Evolutionary conservation across 2,113 vertebrate genomes (phyloP).

Genomic region (Actenoides lindsayi): DNA sequence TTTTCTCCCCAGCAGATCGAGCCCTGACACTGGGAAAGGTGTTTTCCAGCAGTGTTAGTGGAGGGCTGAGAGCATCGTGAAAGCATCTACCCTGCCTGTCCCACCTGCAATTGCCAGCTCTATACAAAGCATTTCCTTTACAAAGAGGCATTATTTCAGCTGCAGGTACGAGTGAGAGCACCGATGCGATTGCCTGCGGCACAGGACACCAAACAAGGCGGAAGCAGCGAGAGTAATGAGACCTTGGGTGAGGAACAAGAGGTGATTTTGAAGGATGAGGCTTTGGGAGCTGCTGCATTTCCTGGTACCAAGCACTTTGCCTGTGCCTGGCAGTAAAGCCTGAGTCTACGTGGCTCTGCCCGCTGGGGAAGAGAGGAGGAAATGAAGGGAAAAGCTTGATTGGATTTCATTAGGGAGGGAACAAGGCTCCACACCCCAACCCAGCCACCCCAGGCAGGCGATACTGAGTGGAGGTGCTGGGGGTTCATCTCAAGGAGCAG

Average conservation of each 20-base stretch:
- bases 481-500: background rate
- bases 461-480: background rate
- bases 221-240: background rate
- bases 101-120: background rate
- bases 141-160: background rate
- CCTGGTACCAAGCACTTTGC: background rate
- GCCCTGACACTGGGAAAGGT: background rate
- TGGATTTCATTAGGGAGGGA: background rate
- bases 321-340: background rate
- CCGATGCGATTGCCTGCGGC: background rate
- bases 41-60: background rate
- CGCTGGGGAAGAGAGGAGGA: background rate
- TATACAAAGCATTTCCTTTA: background rate
- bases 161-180: background rate
- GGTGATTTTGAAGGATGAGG: background rate
- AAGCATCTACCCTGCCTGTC: rapidly evolving
- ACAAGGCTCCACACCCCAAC: background rate
- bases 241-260: background rate
- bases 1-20: background rate
- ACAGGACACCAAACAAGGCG: background rate
- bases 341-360: background rate
- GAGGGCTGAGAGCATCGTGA: rapidly evolving
- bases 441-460: background rate
- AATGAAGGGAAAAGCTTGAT: background rate
- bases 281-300: background rate